Evolutionary conservation across 2,797 vertebrate species (phyloP).

Genomic region (Pipistrellus kuhlii): DNA sequence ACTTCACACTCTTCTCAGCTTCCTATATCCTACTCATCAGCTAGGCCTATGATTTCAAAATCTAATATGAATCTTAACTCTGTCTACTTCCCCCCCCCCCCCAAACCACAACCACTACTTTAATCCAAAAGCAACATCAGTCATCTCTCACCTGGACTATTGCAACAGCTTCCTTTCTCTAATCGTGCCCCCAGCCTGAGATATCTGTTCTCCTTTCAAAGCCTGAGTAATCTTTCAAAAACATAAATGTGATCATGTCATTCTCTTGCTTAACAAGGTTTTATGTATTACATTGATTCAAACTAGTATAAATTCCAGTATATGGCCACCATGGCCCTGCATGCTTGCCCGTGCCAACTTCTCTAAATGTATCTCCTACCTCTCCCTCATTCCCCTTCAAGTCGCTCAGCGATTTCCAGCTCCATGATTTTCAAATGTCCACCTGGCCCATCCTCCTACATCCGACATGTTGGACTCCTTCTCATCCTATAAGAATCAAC

Average conservation of each 20-base stretch:
- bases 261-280: neutral
- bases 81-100: neutral
- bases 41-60: neutral
- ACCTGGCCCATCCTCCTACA: neutral
- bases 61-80: neutral
- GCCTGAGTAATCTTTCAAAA: slow-evolving; percentile 27
- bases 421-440: neutral
- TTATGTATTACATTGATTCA: neutral
- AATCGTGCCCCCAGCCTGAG: neutral
- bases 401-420: neutral
- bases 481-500: neutral
- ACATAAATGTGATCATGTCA: neutral
- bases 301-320: neutral
- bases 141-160: neutral
- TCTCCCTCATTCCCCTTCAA: neutral
- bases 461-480: neutral
- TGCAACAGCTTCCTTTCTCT: neutral
- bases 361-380: neutral
- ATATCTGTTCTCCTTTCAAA: neutral
- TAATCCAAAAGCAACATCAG: neutral
- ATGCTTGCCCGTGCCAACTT: neutral
- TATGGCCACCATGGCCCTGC: neutral
- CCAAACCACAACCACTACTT: neutral
- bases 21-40: neutral
- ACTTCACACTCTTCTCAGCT: neutral